Evolutionary conservation across 2,113 vertebrate species (phyloP).

Genomic region (Callionymus lyra): DNA sequence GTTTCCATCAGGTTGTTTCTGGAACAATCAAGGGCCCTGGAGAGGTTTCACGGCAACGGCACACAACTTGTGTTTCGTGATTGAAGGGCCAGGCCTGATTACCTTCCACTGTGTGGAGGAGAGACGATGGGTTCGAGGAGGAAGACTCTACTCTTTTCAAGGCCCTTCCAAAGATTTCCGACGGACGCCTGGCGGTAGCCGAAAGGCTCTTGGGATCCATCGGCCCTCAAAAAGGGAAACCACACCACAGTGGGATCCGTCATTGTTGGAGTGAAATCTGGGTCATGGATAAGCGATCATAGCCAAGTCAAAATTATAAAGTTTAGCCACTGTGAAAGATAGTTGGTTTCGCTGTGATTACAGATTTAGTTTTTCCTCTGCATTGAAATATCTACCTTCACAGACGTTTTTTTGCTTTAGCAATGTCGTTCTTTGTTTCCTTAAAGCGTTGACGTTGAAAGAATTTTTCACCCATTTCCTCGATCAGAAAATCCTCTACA

Average conservation of each 20-base stretch:
- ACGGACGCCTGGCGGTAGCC: conserved; percentile 22
- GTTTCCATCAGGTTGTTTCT: conserved; percentile 74
- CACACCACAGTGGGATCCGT: conserved; percentile 39
- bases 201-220: conserved; percentile 23
- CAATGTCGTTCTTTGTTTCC: too few relatives aligned
- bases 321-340: too few relatives aligned
- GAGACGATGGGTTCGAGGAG: conserved; percentile 4
- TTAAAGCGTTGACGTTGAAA: too few relatives aligned
- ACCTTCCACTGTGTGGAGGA: conserved; percentile 23
- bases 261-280: conserved; percentile 19
- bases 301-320: too few relatives aligned
- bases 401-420: too few relatives aligned
- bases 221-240: conserved; percentile 24
- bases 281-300: conserved; percentile 9
- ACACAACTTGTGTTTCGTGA: conserved; percentile 67
- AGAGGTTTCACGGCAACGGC: conserved; percentile 21
- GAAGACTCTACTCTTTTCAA: conserved; percentile 52
- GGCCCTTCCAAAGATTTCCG: conserved; percentile 49
- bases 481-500: too few relatives aligned
- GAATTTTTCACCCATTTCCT: too few relatives aligned
- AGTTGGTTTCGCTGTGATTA: too few relatives aligned
- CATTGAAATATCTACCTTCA: too few relatives aligned
- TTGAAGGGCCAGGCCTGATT: conserved; percentile 70
- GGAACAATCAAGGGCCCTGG: conserved; percentile 66
- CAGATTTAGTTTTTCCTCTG: too few relatives aligned